These are phyloP conservation scores for Aepyceros melampus DNA, from an alignment of 2,113 vertebrate species.

Conservation along the genomic window DNA sequence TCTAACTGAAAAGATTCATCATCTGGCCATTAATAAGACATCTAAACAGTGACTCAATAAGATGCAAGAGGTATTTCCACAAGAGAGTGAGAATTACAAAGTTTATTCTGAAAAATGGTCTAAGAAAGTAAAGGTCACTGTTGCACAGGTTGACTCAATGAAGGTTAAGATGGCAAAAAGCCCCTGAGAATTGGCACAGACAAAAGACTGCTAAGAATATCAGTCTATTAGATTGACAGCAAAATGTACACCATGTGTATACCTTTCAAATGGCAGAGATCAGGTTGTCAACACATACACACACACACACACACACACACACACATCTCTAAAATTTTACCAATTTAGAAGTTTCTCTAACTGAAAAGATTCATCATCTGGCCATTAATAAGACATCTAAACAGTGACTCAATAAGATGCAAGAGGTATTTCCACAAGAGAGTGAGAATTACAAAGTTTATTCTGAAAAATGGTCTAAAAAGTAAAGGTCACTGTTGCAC, in stretches of 20 bases:
- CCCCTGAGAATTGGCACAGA: neutral
- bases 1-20: neutral
- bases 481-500: neutral
- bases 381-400: neutral
- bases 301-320: too few relatives aligned
- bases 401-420: neutral
- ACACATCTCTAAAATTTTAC: too few relatives aligned
- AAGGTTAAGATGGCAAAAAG: neutral
- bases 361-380: neutral
- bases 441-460: neutral
- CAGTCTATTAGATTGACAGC: neutral
- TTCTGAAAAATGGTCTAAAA: neutral
- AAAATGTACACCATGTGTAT: neutral
- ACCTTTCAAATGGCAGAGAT: neutral
- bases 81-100: neutral
- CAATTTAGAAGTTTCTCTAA: neutral
- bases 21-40: neutral
- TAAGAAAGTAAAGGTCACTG: neutral
- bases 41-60: neutral
- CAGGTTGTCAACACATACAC: too few relatives aligned
- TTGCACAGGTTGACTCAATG: neutral
- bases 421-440: neutral
- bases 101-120: neutral
- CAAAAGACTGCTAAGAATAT: neutral
- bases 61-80: neutral